Evolutionary conservation across 2,797 vertebrate genomes (phyloP), one percentile per base, ranked within the genome.

Genomic region (Acanthornis magna): DNA sequence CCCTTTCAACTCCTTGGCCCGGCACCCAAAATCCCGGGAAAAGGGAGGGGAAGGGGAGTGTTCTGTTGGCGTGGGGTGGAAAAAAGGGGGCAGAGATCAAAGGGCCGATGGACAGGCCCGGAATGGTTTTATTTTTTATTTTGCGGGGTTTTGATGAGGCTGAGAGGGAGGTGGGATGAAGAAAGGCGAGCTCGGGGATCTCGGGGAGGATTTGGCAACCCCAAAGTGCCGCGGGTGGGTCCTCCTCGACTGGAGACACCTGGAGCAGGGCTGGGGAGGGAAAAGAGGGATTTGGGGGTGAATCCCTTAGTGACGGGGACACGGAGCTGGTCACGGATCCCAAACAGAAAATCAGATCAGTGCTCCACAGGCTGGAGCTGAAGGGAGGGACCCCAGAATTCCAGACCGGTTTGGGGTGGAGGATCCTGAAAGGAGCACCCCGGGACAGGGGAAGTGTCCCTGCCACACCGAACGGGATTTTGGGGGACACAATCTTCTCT

Each of bases 41-140:
- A 89, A 72, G 36, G 95, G 85, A 74, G 91, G 48, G 71, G 55
- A 38, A 89, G 72, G 36, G 95, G 85, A 74, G 91, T 43, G 88
- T 89, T 81, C 38, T 38, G 38, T 38, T 38, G 38, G 38, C 38
- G 38, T 38, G 85, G 58, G 68, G 88, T 47, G 54, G 80, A 21
- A 43, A 62, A 73, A 88, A 62, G 50, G 36, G 81, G 81, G 86
- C 74, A 76, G 53, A 89, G 93, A 94, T 96, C 85, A 89, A 94
- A 96, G 91, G 74, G 29, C 51, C 74, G 29, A 45, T 67, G 95
- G 95, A 87, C 93, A 87, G 93, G 78, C 82, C 88, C 78, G 26
- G 82, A 80, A 77, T 66, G 50, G 62, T 91, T 38, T 38, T 38
- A 38, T 38, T 38, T 38, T 38, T 38, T 38, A 12, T 38, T 38